Evolutionary conservation across 2,113 vertebrate genomes (phyloP).

Genomic region (Alligator sinensis): DNA sequence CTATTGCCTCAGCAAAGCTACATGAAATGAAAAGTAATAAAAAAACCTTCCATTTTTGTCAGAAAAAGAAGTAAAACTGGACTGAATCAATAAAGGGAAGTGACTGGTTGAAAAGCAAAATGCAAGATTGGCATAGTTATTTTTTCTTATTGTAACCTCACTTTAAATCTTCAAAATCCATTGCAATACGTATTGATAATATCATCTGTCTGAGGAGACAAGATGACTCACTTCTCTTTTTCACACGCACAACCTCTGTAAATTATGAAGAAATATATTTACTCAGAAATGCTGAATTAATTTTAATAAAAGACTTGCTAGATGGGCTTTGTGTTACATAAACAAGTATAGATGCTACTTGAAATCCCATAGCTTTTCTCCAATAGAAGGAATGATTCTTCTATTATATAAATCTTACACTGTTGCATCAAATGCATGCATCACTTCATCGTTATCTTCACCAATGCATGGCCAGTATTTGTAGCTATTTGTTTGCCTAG

Average conservation of each 20-base stretch:
- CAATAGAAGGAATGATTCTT: accelerated
- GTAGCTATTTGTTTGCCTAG: not conserved
- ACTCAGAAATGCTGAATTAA: not conserved
- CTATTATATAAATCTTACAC: not conserved
- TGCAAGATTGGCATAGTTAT: not conserved
- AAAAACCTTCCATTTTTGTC: not conserved
- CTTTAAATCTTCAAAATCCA: not conserved
- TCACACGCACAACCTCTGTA: not conserved
- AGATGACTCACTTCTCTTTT: not conserved
- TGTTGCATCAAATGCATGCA: not conserved
- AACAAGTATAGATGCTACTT: not conserved
- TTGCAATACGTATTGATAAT: not conserved
- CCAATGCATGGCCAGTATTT: accelerated
- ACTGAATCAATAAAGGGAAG: not conserved
- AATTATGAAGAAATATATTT: not conserved
- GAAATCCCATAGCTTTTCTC: not conserved
- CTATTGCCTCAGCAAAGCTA: not conserved
- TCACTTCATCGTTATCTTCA: not conserved
- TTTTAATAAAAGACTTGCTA: not conserved
- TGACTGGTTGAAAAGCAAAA: not conserved
- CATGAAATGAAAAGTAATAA: not conserved
- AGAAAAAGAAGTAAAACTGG: not conserved
- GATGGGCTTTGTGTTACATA: not conserved
- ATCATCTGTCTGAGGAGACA: not conserved
- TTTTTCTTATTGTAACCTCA: not conserved